These are phyloP conservation scores for Cacatua alba DNA, from an alignment of 2,113 vertebrate genomes.

Conservation along the genomic window DNA sequence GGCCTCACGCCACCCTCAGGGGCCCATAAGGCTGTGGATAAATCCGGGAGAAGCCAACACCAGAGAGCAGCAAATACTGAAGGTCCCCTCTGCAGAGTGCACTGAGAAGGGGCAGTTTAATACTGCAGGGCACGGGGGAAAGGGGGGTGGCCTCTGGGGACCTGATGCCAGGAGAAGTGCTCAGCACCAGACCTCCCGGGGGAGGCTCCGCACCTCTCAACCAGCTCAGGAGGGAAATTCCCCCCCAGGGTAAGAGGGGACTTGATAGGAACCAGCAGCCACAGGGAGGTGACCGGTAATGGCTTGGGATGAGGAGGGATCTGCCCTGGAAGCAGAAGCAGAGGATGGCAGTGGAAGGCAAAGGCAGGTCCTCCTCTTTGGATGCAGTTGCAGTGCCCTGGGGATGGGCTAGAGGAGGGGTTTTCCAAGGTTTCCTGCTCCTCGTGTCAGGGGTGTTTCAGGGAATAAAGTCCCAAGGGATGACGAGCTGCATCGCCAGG, in stretches of 20 bases:
- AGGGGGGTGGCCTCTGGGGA: neutral
- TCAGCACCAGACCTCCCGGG: neutral
- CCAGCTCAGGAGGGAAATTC: neutral
- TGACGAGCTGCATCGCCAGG: fast-evolving
- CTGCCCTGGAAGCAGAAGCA: neutral
- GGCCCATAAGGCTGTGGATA: slow-evolving; percentile 35
- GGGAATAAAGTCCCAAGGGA: neutral
- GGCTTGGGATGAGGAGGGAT: neutral
- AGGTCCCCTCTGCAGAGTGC: neutral
- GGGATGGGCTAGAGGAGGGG: neutral
- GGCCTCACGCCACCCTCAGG: neutral
- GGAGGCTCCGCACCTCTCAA: neutral
- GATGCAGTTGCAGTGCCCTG: fast-evolving
- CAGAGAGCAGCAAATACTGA: neutral
- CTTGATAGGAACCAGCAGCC: fast-evolving
- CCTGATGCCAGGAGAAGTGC: neutral
- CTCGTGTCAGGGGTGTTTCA: fast-evolving
- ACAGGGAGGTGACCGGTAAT: fast-evolving
- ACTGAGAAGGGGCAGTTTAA: slow-evolving; percentile 33
- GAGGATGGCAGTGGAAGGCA: neutral
- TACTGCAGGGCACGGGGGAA: neutral
- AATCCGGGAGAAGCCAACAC: neutral
- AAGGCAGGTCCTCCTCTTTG: neutral
- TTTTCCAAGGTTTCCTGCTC: neutral
- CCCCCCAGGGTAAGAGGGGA: neutral